These are phyloP conservation scores for Avahi laniger DNA, from an alignment of 2,797 vertebrate genomes.

Conservation along the genomic window DNA sequence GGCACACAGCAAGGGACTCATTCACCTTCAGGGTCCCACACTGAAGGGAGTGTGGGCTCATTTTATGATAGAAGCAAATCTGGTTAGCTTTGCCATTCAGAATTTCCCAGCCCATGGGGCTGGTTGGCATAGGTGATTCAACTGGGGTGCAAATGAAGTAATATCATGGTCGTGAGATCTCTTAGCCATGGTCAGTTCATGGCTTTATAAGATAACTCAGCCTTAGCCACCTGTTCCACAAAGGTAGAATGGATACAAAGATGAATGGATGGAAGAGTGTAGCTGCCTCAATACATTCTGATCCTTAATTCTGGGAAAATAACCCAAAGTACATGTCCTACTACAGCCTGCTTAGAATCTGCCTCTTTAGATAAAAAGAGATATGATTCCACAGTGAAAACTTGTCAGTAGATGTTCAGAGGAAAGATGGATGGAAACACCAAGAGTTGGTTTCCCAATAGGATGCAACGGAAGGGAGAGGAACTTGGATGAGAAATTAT, in stretches of 20 bases:
- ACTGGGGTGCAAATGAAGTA: neutral
- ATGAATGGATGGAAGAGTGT: neutral
- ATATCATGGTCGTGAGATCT: neutral
- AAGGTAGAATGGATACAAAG: neutral
- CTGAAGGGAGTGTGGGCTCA: neutral
- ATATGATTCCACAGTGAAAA: slow-evolving; percentile 22
- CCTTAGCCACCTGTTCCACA: neutral
- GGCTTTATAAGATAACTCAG: neutral
- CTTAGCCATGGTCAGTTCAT: neutral
- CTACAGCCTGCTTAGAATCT: neutral
- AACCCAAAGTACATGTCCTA: neutral
- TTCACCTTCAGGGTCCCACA: neutral
- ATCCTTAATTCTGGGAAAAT: neutral
- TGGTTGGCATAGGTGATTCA: neutral
- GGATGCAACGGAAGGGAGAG: neutral
- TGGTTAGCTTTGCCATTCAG: neutral
- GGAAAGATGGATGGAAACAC: neutral
- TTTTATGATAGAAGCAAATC: neutral
- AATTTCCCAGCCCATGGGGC: neutral
- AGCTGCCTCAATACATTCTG: neutral
- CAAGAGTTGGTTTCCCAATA: neutral
- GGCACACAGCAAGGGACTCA: neutral
- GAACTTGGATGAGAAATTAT: neutral
- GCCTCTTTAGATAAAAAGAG: slow-evolving; percentile 30
- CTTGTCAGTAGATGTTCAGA: neutral